Percentiles rank a stretch among this genome's conserved stretches.
Evolutionary conservation across 2,113 vertebrate species (phyloP).

Genomic region (Scartelaos histophorus): DNA sequence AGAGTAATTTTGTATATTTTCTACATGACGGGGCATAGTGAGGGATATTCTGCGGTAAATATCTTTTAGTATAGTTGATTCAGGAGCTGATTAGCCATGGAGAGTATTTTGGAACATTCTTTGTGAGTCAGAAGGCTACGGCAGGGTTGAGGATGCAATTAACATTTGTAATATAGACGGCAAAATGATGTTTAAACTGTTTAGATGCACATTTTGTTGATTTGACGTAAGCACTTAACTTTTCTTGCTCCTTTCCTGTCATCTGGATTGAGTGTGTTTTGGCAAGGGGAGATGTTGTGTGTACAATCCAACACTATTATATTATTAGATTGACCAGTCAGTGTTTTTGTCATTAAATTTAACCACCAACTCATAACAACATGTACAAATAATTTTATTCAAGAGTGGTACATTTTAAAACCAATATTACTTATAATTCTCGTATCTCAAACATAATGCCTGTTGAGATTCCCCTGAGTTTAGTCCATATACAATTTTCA

Average conservation of each 20-base stretch:
- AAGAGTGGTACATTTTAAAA: constrained; percentile 25
- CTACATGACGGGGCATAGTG: constrained; percentile 66
- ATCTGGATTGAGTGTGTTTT: constrained; percentile 50
- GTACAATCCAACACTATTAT: constrained; percentile 43
- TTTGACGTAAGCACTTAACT: constrained; percentile 74
- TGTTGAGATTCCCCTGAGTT: constrained; percentile 31
- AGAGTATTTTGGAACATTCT: constrained; percentile 46
- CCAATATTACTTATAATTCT: constrained; percentile 24
- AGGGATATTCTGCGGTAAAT: constrained; percentile 53
- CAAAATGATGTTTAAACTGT: constrained; percentile 68
- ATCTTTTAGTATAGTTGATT: constrained; percentile 63
- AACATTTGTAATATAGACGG: constrained; percentile 74
- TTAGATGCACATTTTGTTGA: constrained; percentile 71
- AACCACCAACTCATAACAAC: constrained; percentile 10
- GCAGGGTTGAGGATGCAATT: constrained; percentile 53
- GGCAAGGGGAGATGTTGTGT: constrained; percentile 26
- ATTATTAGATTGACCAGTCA: constrained; percentile 22
- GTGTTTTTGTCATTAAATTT: constrained; percentile 14
- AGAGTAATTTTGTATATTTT: constrained; percentile 83
- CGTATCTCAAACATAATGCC: constrained; percentile 30
- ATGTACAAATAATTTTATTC: constrained; percentile 24
- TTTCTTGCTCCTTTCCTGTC: constrained; percentile 57
- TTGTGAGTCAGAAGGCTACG: constrained; percentile 48
- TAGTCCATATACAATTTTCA: constrained; percentile 31
- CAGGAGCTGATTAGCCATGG: constrained; percentile 56